A percentile compares a stretch with the other conserved stretches of the same genome.
These are phyloP conservation scores for Epistrophe grossulariae DNA, from an alignment of 2,888 invertebrate species.

Conservation along the genomic window DNA sequence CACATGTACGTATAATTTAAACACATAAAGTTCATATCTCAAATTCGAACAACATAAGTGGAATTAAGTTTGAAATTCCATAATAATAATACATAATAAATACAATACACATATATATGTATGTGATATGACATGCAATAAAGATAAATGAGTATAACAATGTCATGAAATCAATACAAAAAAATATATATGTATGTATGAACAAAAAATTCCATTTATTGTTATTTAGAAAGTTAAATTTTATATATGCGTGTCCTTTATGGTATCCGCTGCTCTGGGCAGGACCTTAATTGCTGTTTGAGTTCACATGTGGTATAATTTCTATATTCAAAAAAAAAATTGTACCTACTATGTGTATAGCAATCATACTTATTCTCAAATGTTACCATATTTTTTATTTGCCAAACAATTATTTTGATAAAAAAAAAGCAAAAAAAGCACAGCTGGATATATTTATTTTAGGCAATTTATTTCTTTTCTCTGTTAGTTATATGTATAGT, in stretches of 20 bases:
- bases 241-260: neutral
- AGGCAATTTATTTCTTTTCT: neutral
- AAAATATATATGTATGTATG: neutral
- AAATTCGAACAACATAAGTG: neutral
- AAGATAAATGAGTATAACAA: neutral
- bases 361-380: conserved; percentile 6
- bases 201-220: neutral
- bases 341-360: neutral
- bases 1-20: too few relatives aligned
- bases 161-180: conserved; percentile 6
- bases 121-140: conserved; percentile 3
- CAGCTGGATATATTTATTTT: conserved; percentile 1
- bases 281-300: conserved; percentile 4
- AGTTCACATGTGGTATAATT: conserved; percentile 3
- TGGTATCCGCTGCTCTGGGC: neutral
- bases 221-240: conserved; percentile 18
- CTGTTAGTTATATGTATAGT: neutral
- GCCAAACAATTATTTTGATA: neutral
- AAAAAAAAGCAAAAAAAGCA: neutral
- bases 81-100: neutral
- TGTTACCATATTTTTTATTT: neutral
- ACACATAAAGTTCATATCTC: neutral
- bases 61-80: neutral
- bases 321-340: neutral
- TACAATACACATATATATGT: too few relatives aligned